Conservation (phyloP, 2,888 invertebrate species). For the Cepaea hortensis region DNA sequence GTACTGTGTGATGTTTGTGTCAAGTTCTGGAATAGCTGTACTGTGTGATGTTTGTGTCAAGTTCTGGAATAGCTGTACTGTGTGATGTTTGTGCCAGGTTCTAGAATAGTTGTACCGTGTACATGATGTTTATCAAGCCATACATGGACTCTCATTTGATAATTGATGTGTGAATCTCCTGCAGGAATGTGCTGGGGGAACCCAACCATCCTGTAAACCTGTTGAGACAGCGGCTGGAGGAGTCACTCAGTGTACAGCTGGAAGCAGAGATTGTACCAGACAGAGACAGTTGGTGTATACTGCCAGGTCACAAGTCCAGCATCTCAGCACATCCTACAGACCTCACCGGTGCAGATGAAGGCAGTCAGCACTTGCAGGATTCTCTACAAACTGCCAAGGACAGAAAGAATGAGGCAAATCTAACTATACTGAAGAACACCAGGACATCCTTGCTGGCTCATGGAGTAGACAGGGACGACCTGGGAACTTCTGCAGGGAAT, state of each 20-base stretch:
- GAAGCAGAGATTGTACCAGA: not conserved
- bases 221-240: constrained; percentile 31
- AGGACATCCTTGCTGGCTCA: constrained; percentile 28
- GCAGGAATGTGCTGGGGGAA: constrained; percentile 45
- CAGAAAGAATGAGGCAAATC: constrained; percentile 33
- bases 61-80: too few species aligned
- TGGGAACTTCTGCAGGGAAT: not conserved
- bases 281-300: not conserved
- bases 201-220: constrained; percentile 38
- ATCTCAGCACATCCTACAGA: not conserved
- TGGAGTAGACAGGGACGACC: constrained; percentile 33
- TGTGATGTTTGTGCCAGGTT: too few species aligned
- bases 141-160: too few species aligned
- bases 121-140: too few species aligned
- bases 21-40: too few species aligned
- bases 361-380: not conserved
- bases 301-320: constrained; percentile 40
- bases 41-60: too few species aligned
- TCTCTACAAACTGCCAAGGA: not conserved
- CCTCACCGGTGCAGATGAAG: not conserved
- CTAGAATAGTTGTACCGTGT: too few species aligned
- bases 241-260: not conserved
- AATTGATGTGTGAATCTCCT: not conserved
- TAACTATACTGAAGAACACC: not conserved
- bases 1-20: too few species aligned